These are phyloP conservation scores for Astropecten irregularis DNA, from an alignment of 53 echinoderm and acorn worm genomes.

Conservation along the genomic window DNA sequence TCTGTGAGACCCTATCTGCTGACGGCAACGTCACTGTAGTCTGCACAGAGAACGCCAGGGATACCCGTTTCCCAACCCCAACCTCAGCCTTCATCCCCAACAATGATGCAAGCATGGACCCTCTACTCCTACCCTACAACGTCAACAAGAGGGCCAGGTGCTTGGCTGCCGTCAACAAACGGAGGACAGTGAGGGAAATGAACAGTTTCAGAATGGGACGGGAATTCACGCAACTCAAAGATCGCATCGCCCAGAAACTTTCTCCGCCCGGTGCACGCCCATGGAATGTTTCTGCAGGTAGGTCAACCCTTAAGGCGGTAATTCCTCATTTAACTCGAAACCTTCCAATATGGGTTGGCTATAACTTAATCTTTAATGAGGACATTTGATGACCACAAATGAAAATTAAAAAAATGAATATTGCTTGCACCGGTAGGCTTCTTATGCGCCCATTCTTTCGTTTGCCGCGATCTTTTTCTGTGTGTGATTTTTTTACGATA, in stretches of 20 bases:
- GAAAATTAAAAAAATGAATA: too few species aligned
- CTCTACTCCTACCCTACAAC: slow-evolving; percentile 14
- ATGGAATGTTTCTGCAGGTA: slow-evolving; percentile 64
- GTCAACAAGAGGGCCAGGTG: background rate
- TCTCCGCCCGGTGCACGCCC: background rate
- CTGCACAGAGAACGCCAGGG: slow-evolving; percentile 33
- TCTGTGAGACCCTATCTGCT: slow-evolving; percentile 1
- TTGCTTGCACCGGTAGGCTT: too few species aligned
- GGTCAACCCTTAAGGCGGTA: background rate
- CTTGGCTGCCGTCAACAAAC: slow-evolving; percentile 1
- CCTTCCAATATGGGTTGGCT: too few species aligned
- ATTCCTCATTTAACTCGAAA: too few species aligned
- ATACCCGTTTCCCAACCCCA: background rate
- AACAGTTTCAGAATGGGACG: background rate
- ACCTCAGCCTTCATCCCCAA: slow-evolving; percentile 20
- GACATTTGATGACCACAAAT: too few species aligned
- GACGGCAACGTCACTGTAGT: slow-evolving; percentile 17
- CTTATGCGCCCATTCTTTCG: too few species aligned
- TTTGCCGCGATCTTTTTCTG: too few species aligned
- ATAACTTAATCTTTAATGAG: too few species aligned
- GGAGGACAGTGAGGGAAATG: background rate
- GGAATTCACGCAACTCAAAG: background rate
- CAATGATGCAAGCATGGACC: slow-evolving; percentile 4
- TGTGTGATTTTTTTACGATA: too few species aligned
- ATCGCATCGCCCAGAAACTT: slow-evolving; percentile 41